phyloP scores from a whole-genome alignment of 2,797 vertebrate genomes.

The Mycteria americana region DNA sequence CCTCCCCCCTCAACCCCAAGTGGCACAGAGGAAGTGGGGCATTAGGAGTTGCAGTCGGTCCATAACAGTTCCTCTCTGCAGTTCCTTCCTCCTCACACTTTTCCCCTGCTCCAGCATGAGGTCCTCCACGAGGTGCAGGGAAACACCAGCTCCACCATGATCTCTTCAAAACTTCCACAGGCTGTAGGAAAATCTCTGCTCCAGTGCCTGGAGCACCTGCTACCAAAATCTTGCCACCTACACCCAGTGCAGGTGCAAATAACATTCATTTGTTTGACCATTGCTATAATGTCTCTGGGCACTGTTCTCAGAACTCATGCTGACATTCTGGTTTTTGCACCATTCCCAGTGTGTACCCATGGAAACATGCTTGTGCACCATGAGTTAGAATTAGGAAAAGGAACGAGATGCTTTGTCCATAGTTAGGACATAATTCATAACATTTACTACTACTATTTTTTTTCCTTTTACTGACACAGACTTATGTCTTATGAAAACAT shows the following conservation, averaged over 20 bases:
- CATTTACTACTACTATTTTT: not conserved
- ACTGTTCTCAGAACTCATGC: not conserved
- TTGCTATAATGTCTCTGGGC: not conserved
- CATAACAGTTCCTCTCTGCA: not conserved
- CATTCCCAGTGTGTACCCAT: not conserved
- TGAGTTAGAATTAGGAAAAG: not conserved
- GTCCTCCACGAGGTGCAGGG: not conserved
- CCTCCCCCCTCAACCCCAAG: not conserved
- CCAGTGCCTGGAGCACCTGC: not conserved
- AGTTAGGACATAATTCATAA: not conserved
- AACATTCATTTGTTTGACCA: not conserved
- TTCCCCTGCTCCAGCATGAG: not conserved
- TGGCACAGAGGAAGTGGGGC: rapidly evolving
- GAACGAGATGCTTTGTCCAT: not conserved
- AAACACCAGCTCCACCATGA: not conserved
- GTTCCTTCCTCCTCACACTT: not conserved
- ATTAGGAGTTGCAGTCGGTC: not conserved
- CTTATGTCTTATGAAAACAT: not conserved
- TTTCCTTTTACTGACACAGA: not conserved
- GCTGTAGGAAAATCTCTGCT: not conserved
- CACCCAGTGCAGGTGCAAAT: not conserved
- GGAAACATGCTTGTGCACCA: not conserved
- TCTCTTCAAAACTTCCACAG: not conserved
- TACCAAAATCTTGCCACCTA: not conserved
- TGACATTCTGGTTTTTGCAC: not conserved